Evolutionary conservation across 2,888 invertebrate species (phyloP).

Genomic region (Sicus ferrugineus): DNA sequence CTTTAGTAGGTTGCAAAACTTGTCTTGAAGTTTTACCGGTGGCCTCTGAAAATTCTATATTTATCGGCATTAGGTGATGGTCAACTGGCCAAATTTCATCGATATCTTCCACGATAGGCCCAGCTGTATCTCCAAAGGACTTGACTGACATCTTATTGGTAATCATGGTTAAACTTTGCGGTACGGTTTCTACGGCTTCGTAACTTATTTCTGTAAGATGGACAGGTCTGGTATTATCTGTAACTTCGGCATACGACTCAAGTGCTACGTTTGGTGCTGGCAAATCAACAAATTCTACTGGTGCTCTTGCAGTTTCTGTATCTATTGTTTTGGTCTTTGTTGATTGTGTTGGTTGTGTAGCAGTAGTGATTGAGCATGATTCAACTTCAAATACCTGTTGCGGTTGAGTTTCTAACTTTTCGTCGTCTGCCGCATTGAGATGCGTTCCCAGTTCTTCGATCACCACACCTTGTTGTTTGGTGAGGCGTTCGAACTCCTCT

Average conservation of each 20-base stretch:
- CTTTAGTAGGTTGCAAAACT: background rate
- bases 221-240: conserved; percentile 52
- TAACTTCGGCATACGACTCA: conserved; percentile 50
- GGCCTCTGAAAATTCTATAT: conserved; percentile 58
- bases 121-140: conserved; percentile 39
- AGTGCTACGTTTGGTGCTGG: conserved; percentile 61
- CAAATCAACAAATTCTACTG: conserved; percentile 63
- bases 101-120: conserved; percentile 53
- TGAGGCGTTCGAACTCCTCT: conserved; percentile 58
- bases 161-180: background rate
- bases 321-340: conserved; percentile 43
- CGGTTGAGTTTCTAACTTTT: conserved; percentile 42
- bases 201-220: conserved; percentile 50
- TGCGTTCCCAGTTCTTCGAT: conserved; percentile 57
- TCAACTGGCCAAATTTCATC: conserved; percentile 62
- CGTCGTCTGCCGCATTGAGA: conserved; percentile 43
- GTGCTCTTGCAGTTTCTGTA: conserved; percentile 54
- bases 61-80: conserved; percentile 56
- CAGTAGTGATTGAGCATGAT: conserved; percentile 52
- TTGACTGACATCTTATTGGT: background rate
- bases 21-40: conserved; percentile 40
- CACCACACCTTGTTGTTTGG: conserved; percentile 56
- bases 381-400: conserved; percentile 65
- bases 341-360: conserved; percentile 39
- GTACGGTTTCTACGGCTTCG: conserved; percentile 33